These are phyloP conservation scores for Brachyhypopomus gauderio DNA, from an alignment of 2,113 vertebrate genomes.

Conservation along the genomic window DNA sequence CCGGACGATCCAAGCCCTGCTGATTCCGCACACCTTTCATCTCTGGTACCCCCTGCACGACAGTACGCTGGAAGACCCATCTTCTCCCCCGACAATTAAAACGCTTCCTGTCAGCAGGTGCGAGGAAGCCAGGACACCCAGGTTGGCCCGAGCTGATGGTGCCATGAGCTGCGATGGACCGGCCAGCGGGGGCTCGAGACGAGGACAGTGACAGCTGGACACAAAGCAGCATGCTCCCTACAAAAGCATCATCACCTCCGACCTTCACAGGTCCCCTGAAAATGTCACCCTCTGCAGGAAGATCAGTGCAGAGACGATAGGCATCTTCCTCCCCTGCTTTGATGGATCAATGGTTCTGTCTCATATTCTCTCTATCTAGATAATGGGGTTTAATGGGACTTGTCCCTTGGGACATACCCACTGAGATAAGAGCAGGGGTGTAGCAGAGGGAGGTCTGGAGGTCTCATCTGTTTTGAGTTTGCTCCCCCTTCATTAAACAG, in stretches of 20 bases:
- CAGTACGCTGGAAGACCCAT: neutral
- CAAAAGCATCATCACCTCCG: slow-evolving; percentile 42
- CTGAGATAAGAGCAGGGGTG: slow-evolving; percentile 41
- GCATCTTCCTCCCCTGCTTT: slow-evolving; percentile 33
- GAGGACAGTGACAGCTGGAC: slow-evolving; percentile 37
- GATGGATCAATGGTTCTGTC: slow-evolving; percentile 57
- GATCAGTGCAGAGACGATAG: slow-evolving; percentile 44
- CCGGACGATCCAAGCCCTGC: neutral
- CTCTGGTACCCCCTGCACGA: slow-evolving; percentile 5
- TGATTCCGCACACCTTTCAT: slow-evolving; percentile 40
- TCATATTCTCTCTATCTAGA: slow-evolving; percentile 57
- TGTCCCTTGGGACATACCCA: slow-evolving; percentile 55
- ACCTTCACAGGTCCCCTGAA: slow-evolving; percentile 40
- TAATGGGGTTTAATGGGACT: slow-evolving; percentile 68
- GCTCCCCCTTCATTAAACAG: slow-evolving; percentile 26
- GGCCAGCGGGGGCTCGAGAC: neutral
- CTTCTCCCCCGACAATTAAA: slow-evolving; percentile 27
- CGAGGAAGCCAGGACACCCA: neutral
- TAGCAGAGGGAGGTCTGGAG: neutral
- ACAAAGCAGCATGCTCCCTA: slow-evolving; percentile 31
- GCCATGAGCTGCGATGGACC: neutral
- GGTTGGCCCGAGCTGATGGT: slow-evolving; percentile 7
- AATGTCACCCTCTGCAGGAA: slow-evolving; percentile 50
- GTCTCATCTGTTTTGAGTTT: slow-evolving; percentile 46
- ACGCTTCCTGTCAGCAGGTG: slow-evolving; percentile 12